A percentile compares a stretch with the other conserved stretches of the same genome.
phyloP scores from a whole-genome alignment of 2,113 vertebrate species.

The Gnathonemus echidnorhynchus region DNA sequence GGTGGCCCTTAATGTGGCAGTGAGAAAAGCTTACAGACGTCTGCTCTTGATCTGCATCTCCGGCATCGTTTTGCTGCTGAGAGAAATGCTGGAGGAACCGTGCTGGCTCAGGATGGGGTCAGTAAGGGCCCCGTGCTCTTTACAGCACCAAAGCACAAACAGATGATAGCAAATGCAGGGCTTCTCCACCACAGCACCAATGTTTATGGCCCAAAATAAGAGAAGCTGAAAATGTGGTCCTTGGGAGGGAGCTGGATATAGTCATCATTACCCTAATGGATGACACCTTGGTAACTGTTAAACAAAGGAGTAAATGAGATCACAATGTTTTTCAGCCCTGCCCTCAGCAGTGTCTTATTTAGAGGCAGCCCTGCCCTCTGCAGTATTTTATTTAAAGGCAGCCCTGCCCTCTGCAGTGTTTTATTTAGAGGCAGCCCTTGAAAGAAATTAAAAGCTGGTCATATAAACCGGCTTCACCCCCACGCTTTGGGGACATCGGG shows the following conservation, averaged over 20 bases:
- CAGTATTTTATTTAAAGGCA: slow-evolving; percentile 41
- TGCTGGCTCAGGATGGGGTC: slow-evolving; percentile 26
- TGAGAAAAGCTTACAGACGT: slow-evolving; percentile 27
- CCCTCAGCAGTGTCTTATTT: slow-evolving; percentile 46
- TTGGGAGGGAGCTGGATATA: slow-evolving; percentile 56
- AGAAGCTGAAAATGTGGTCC: slow-evolving; percentile 55
- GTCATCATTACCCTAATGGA: slow-evolving; percentile 58
- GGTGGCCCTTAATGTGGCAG: slow-evolving; percentile 21
- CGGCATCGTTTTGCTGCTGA: slow-evolving; percentile 38
- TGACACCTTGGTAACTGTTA: slow-evolving; percentile 60
- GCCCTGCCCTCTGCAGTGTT: slow-evolving; percentile 52
- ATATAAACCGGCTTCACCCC: slow-evolving; percentile 52
- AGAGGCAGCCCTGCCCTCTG: slow-evolving; percentile 54
- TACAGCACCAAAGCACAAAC: slow-evolving; percentile 57
- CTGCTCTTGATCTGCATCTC: slow-evolving; percentile 41
- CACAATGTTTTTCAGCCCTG: slow-evolving; percentile 47
- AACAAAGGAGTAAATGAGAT: slow-evolving; percentile 63
- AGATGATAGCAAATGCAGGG: slow-evolving; percentile 51
- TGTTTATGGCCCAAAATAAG: slow-evolving; percentile 59
- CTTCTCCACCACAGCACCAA: slow-evolving; percentile 42
- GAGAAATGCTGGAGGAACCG: slow-evolving; percentile 37
- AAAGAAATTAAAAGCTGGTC: slow-evolving; percentile 59
- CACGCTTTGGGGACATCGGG: slow-evolving; percentile 52
- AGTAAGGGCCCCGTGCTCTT: slow-evolving; percentile 46
- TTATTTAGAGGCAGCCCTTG: slow-evolving; percentile 37